These are phyloP conservation scores for Muscina levida DNA, from an alignment of 2,888 invertebrate species.

Conservation along the genomic window DNA sequence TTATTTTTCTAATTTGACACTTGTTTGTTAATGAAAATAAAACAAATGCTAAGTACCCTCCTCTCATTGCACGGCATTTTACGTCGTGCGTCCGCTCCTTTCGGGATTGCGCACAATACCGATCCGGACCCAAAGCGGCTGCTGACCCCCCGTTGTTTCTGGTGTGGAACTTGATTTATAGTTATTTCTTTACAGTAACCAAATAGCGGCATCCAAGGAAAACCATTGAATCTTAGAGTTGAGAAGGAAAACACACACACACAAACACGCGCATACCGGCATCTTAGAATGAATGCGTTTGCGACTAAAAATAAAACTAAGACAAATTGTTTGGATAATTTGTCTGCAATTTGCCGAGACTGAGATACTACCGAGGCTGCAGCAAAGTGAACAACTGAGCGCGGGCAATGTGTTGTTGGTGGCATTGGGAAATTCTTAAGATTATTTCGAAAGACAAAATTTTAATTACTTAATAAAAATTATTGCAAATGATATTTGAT, in stretches of 20 bases:
- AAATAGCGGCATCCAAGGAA: background rate
- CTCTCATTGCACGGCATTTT: background rate
- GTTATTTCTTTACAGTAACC: conserved; percentile 22
- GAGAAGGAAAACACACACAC: conserved; percentile 1
- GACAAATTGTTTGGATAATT: conserved; percentile 65
- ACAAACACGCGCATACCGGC: background rate
- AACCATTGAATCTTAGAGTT: conserved; percentile 4
- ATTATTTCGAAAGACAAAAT: conserved; percentile 50
- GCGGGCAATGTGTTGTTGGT: conserved; percentile 23
- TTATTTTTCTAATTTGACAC: conserved; percentile 57
- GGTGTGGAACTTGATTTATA: conserved; percentile 64
- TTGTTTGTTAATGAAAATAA: conserved; percentile 58
- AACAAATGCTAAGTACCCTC: conserved; percentile 49
- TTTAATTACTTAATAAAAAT: conserved; percentile 45
- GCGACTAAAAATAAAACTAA: conserved; percentile 58
- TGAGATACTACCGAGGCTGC: background rate
- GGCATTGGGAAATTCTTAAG: conserved; percentile 45
- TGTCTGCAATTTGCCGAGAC: conserved; percentile 59
- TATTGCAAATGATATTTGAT: too few species aligned
- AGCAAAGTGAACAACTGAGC: conserved; percentile 8
- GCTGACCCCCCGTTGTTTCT: conserved; percentile 49
- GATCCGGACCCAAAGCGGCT: background rate
- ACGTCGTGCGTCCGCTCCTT: conserved; percentile 3
- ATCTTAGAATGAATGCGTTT: conserved; percentile 1
- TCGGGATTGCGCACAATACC: conserved; percentile 55